Conservation (phyloP, 2,797 vertebrate genomes). For the Echeneis naucrates region DNA sequence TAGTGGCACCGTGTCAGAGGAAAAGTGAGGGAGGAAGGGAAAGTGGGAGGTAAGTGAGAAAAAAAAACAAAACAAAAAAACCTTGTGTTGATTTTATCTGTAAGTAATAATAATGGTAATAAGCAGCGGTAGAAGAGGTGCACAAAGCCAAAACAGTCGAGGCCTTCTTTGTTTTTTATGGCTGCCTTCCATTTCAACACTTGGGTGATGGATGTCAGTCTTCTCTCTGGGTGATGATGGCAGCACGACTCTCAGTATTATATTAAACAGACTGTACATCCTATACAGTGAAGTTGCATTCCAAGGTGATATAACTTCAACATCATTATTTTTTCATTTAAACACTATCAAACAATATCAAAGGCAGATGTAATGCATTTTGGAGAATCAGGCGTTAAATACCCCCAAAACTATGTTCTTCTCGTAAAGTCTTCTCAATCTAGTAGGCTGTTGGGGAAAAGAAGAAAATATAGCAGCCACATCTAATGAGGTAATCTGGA, state of each 20-base stretch:
- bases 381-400: conserved; percentile 12
- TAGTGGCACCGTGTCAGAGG: conserved; percentile 55
- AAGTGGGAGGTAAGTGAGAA: conserved; percentile 55
- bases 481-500: conserved; percentile 35
- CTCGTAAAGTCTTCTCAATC: conserved; percentile 6
- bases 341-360: too few relatives aligned
- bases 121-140: conserved; percentile 41
- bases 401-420: conserved; percentile 9
- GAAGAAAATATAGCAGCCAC: conserved; percentile 2
- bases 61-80: conserved; percentile 29
- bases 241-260: conserved; percentile 20
- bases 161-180: conserved; percentile 60
- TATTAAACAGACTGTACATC: conserved; percentile 3
- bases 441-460: conserved; percentile 6
- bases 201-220: conserved; percentile 63
- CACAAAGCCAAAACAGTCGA: conserved; percentile 39
- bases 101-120: conserved; percentile 59
- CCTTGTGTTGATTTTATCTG: conserved; percentile 63
- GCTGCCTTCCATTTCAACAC: conserved; percentile 60
- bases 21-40: conserved; percentile 50
- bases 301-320: not conserved
- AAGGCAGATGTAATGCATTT: conserved; percentile 20
- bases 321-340: too few relatives aligned
- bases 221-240: conserved; percentile 41
- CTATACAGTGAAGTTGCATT: not conserved